Conservation (phyloP, 2,113 vertebrate genomes). For the Strigops habroptila region DNA sequence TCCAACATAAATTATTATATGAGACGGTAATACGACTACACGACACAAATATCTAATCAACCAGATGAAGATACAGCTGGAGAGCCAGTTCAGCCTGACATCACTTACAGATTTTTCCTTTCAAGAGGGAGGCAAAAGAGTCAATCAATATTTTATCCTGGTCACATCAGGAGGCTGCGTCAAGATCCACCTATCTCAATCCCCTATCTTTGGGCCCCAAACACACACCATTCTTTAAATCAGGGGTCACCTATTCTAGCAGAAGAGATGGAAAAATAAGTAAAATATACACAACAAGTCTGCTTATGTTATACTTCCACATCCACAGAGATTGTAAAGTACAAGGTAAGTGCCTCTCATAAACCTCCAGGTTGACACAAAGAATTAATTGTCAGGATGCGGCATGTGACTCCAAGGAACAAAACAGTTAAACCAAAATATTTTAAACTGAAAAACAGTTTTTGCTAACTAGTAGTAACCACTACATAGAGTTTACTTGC, state of each 20-base stretch:
- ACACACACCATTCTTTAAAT: neutral
- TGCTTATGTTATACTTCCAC: neutral
- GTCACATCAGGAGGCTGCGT: neutral
- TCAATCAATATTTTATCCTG: neutral
- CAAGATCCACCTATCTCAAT: neutral
- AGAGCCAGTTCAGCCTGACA: too few species aligned
- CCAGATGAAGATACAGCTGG: neutral
- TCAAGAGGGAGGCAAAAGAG: neutral
- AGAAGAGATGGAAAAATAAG: neutral
- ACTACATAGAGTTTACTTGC: neutral
- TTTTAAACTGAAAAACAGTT: neutral
- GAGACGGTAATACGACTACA: neutral
- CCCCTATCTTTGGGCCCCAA: neutral
- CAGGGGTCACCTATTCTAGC: neutral
- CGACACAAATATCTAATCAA: neutral
- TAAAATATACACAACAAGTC: neutral
- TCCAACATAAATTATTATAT: neutral
- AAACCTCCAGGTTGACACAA: neutral
- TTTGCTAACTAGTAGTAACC: neutral
- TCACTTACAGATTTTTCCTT: neutral
- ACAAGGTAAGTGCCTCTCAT: neutral
- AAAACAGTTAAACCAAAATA: neutral
- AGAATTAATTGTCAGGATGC: neutral
- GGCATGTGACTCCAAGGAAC: neutral
- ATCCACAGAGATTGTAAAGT: neutral